Base-by-base conservation (phyloP, 2,888 invertebrate genomes). In the Epicampocera succincta region DNA sequence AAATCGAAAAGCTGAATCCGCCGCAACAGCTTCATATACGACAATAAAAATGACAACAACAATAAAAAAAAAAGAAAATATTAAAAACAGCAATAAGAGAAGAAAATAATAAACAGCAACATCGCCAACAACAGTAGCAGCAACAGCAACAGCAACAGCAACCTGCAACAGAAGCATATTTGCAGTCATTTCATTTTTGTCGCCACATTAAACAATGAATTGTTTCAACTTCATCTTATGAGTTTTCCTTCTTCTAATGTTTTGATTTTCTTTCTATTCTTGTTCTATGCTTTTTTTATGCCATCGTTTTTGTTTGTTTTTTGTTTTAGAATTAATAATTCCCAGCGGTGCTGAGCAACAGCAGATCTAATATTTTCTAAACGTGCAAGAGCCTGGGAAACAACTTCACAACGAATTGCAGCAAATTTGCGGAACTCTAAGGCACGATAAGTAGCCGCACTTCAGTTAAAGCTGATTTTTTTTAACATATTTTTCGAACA, bases 121-220 rank as follows among this genome's bases (percentile, higher is more conserved):
- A 48, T 40, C 60, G 50, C 40, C 48, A 75, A 50, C 75, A 66
- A n/a, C n/a, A n/a, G n/a, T n/a, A n/a, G n/a, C n/a, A n/a, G n/a
- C n/a, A 38, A n/a, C 17, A 52, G 15, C 13, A 58, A 11, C 50
- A 54, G 25, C 38, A 73, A 46, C 38, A 54, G 17, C 48, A 46
- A 44, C 56, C 33, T 54, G 19, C 19, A 44, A 19, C 56, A 40
- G n/a, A 38, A 33, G n/a, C 44, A 42, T 73, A 80, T 68, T 73
- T 73, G 54, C 61, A 68, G 56, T 65, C 60, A 56, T 46, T 21
- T 40, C 54, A 74, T 38, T 65, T 72, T 63, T 68, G 76, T 54
- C 76, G 68, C 61, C 73, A 77, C 76, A 73, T 73, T 77, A 63
- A 68, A 81, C 72, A 77, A 77, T 73, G 76, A 77, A 73, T 77